phyloP scores from a whole-genome alignment of 2,113 vertebrate genomes.

The Neodontobutis hainanensis region DNA sequence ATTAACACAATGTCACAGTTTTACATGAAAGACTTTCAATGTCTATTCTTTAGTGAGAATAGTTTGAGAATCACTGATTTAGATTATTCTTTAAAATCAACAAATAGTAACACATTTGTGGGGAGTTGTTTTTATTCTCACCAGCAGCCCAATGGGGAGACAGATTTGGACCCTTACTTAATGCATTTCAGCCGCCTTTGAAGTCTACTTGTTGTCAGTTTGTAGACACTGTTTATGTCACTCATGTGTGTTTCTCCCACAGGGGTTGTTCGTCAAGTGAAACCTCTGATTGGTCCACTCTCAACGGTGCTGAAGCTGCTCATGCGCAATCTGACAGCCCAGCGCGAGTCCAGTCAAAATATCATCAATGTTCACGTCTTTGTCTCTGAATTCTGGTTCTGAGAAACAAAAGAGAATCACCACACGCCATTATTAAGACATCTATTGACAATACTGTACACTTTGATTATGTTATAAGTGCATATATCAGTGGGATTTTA shows the following conservation, averaged over 20 bases:
- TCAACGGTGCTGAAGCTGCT: constrained; percentile 87
- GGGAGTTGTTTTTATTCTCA: too few species aligned
- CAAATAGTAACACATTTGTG: background rate
- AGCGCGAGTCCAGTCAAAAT: constrained; percentile 88
- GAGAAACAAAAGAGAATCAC: constrained; percentile 45
- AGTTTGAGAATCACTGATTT: too few species aligned
- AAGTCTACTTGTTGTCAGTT: background rate
- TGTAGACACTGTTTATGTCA: background rate
- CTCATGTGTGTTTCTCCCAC: constrained; percentile 41
- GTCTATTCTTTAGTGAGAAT: too few species aligned
- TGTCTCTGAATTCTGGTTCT: constrained; percentile 97
- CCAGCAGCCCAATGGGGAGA: background rate
- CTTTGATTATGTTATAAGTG: constrained; percentile 36
- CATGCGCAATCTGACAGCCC: constrained; percentile 88
- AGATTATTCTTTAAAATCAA: too few species aligned
- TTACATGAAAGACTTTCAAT: too few species aligned
- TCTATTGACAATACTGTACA: constrained; percentile 47
- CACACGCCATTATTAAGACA: constrained; percentile 20
- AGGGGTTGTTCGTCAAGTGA: constrained; percentile 94
- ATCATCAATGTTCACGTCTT: constrained; percentile 91
- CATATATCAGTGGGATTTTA: constrained; percentile 34
- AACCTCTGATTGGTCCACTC: constrained; percentile 87
- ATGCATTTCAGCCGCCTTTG: background rate
- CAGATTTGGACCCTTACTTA: background rate
- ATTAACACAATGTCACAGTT: too few species aligned